Evolutionary conservation across 1,140 invertebrate genomes (phyloP), one percentile per base, ranked within the genome.

Genomic region (Penaeus japonicus): DNA sequence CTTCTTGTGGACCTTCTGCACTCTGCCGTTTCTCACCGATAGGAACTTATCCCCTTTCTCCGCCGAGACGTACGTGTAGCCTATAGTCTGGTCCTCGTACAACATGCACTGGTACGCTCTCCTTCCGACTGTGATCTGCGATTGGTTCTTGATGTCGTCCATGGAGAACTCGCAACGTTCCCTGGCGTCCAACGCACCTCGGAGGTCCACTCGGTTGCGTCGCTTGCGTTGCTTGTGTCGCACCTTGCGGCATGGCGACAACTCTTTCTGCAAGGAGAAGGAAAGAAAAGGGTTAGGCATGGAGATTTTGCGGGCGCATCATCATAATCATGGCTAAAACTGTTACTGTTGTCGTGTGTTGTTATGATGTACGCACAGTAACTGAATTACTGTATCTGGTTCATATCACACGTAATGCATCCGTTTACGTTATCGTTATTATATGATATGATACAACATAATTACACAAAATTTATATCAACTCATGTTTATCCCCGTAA

Each of bases 1-100:
- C 4, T 18, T 83, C 39, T 83, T 83, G 17, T 35, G 65, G 7
- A 65, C 32, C 35, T 83, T 83, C 59, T 83, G 81, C 27, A 83
- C 81, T 65, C 57, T 30, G 18, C 81, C 57, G 20, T 27, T 54
- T 59, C 59, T 65, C 20, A 83, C 81, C 20, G 57, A 57, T 7
- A 83, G 81, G 81, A 39, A 83, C 59, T 83, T 83, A 32, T 24
- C 59, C 17, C 65, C 59, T n/a, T 65, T 22, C 57, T 83, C 81
- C 32, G 65, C 81, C 5, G 81, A 83, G 5, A 83, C 39, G 59
- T 83, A 83, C 20, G 55, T 62, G 81, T 35, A 83, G 30, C 81
- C 81, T 53, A 30, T 32, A 18, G 32, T 73, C 35, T 39, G 81
- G 3, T 54, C 35, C n/a, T 83, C 81, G 57, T 83, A 59, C 7